phyloP scores from a whole-genome alignment of 2,113 vertebrate species.

The Python bivittatus region DNA sequence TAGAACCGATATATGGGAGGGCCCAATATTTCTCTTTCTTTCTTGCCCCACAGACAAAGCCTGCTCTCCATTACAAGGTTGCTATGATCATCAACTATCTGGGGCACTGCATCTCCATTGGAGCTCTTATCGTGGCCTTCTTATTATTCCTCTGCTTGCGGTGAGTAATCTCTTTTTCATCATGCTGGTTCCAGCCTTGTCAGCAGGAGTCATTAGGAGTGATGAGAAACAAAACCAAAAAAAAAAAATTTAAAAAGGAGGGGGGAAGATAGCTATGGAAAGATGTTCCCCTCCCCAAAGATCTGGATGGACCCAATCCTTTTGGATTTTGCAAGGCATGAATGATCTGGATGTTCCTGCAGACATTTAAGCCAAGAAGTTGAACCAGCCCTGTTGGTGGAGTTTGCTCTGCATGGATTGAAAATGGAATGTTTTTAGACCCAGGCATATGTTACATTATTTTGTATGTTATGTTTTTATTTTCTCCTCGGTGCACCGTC shows the following conservation, averaged over 20 bases:
- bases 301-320: not conserved
- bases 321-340: not conserved
- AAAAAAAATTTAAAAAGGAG: not conserved
- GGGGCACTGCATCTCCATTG: slow-evolving; percentile 94
- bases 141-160: slow-evolving; percentile 94
- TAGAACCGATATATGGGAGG: not conserved
- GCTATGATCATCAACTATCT: slow-evolving; percentile 97
- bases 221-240: not conserved
- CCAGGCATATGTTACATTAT: not conserved
- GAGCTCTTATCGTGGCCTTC: slow-evolving; percentile 92
- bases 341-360: not conserved
- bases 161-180: slow-evolving; percentile 75
- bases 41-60: slow-evolving; percentile 84
- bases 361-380: not conserved
- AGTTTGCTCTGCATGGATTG: not conserved
- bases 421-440: not conserved
- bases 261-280: not conserved
- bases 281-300: not conserved
- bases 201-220: not conserved
- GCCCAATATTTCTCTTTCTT: slow-evolving; percentile 17
- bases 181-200: slow-evolving; percentile 27
- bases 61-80: slow-evolving; percentile 90
- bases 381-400: not conserved
- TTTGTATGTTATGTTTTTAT: not conserved
- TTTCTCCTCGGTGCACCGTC: not conserved